phyloP scores from a whole-genome alignment of 2,113 vertebrate species.

The Loxodonta africana region DNA sequence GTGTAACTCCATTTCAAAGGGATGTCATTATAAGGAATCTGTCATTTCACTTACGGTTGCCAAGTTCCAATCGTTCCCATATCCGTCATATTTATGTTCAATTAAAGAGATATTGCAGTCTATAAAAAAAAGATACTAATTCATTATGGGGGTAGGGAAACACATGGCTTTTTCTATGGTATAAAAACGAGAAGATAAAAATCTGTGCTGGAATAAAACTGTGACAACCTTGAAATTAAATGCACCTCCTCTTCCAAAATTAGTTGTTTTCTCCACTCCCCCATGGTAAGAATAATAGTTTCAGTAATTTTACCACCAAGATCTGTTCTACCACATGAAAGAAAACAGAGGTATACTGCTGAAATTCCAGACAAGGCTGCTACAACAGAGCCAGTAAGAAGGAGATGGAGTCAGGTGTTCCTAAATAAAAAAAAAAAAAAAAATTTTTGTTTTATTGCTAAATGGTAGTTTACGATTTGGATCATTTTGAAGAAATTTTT shows the following conservation, averaged over 20 bases:
- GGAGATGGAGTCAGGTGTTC: neutral
- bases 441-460: neutral
- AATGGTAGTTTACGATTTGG: slow-evolving; percentile 46
- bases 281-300: neutral
- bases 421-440: too few species aligned
- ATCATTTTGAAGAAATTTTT: slow-evolving; percentile 70
- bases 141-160: slow-evolving; percentile 7
- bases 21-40: slow-evolving; percentile 72
- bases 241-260: neutral
- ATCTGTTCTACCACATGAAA: neutral
- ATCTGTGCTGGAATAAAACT: neutral
- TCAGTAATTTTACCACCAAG: neutral
- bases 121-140: slow-evolving; percentile 58
- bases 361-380: slow-evolving; percentile 7
- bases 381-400: neutral
- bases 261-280: neutral
- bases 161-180: neutral
- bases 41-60: slow-evolving; percentile 31
- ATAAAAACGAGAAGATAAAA: neutral
- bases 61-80: slow-evolving; percentile 53
- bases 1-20: slow-evolving; percentile 63
- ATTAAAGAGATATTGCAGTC: neutral
- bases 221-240: slow-evolving; percentile 14
- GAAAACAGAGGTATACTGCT: neutral
- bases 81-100: slow-evolving; percentile 55